These are phyloP conservation scores for Pangasius mekongensis DNA, from an alignment of 2,797 vertebrate species.

Conservation along the genomic window DNA sequence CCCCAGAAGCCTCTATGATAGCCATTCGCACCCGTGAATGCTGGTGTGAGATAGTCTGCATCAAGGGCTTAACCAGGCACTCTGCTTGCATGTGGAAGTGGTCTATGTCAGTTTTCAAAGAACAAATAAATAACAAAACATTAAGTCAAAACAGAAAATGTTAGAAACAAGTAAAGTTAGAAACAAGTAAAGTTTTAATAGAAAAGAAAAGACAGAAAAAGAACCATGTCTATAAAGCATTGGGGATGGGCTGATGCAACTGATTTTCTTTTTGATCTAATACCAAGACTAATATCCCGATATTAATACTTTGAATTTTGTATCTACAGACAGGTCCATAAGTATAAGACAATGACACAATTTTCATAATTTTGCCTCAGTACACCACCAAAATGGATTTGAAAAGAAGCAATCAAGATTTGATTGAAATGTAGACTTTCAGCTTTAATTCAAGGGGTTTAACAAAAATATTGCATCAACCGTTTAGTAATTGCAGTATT, in stretches of 20 bases:
- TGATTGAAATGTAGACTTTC: too few species aligned
- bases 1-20: conserved; percentile 85
- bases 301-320: not conserved
- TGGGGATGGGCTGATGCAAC: not conserved
- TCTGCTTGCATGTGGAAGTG: conserved; percentile 95
- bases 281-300: not conserved
- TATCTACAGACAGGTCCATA: not conserved
- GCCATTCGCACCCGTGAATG: conserved; percentile 91
- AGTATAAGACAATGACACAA: too few species aligned
- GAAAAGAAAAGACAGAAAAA: not conserved
- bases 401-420: too few species aligned
- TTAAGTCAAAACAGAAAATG: not conserved
- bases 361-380: too few species aligned
- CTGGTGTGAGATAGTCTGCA: conserved; percentile 90
- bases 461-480: too few species aligned
- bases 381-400: too few species aligned
- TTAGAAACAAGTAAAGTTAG: not conserved
- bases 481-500: too few species aligned
- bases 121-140: conserved; percentile 3
- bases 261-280: not conserved
- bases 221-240: not conserved
- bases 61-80: conserved; percentile 86
- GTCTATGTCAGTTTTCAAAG: conserved; percentile 72
- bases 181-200: not conserved
- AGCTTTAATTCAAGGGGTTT: too few species aligned